phyloP scores from a whole-genome alignment of 2,888 invertebrate species.

The Oscheius sp. region DNA sequence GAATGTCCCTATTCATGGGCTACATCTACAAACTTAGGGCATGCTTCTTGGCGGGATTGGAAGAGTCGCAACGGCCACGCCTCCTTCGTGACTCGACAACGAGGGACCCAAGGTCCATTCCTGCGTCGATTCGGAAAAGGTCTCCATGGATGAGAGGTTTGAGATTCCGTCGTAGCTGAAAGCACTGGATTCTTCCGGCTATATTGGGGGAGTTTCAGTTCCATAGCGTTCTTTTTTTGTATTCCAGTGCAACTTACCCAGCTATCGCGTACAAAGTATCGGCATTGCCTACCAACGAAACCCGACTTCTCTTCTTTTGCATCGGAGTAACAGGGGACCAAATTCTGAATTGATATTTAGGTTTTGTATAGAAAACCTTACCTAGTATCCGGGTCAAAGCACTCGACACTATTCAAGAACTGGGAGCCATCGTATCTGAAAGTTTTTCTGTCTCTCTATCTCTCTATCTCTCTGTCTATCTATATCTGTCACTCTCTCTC shows the following conservation, averaged over 20 bases:
- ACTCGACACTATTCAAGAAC: conserved; percentile 85
- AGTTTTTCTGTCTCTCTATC: neutral
- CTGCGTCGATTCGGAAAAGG: conserved; percentile 81
- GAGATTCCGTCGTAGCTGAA: conserved; percentile 79
- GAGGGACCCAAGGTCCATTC: conserved; percentile 76
- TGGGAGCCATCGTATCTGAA: conserved; percentile 85
- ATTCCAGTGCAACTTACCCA: conserved; percentile 48
- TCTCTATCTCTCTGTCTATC: no score
- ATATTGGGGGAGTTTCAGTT: no score
- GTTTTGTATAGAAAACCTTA: no score
- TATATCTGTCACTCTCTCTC: neutral
- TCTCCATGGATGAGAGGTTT: conserved; percentile 85
- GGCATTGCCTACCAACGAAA: conserved; percentile 61
- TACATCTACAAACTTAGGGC: neutral
- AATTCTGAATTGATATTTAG: conserved; percentile 61
- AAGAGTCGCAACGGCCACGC: conserved; percentile 85
- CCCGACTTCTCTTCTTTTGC: conserved; percentile 80
- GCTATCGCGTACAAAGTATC: conserved; percentile 67
- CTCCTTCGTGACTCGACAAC: conserved; percentile 84
- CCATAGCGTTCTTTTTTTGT: neutral
- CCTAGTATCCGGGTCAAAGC: conserved; percentile 63
- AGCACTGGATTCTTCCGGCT: neutral
- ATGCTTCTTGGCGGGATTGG: conserved; percentile 38
- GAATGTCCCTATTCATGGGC: neutral
- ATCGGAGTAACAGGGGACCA: conserved; percentile 85